Conservation (phyloP, 2,113 vertebrate genomes). For the Vireo altiloquus region DNA sequence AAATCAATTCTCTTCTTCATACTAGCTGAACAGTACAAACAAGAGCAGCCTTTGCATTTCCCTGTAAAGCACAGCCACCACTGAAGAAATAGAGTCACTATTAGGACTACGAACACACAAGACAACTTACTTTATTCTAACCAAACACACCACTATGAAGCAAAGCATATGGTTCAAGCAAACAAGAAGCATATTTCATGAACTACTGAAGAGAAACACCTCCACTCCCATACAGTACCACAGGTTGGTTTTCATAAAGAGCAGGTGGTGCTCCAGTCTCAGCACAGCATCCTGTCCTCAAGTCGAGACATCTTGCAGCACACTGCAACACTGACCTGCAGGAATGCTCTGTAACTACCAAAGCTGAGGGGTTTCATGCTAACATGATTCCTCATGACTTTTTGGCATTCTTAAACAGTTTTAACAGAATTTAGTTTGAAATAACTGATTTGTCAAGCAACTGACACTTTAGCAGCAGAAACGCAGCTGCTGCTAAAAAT, state of each 20-base stretch:
- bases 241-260: background rate
- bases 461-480: background rate
- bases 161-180: background rate
- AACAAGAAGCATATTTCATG: background rate
- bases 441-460: background rate
- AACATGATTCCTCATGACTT: background rate
- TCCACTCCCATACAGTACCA: background rate
- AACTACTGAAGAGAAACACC: background rate
- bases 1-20: background rate
- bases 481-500: background rate
- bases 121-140: background rate
- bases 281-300: background rate
- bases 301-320: background rate
- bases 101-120: accelerated
- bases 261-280: background rate
- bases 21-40: background rate
- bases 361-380: background rate
- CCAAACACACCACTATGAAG: background rate
- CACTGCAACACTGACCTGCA: background rate
- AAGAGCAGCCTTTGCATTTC: background rate
- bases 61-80: background rate
- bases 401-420: background rate
- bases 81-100: background rate
- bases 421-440: background rate
- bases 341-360: background rate